Evolutionary conservation across 2,113 vertebrate species (phyloP).

Genomic region (Origma solitaria): DNA sequence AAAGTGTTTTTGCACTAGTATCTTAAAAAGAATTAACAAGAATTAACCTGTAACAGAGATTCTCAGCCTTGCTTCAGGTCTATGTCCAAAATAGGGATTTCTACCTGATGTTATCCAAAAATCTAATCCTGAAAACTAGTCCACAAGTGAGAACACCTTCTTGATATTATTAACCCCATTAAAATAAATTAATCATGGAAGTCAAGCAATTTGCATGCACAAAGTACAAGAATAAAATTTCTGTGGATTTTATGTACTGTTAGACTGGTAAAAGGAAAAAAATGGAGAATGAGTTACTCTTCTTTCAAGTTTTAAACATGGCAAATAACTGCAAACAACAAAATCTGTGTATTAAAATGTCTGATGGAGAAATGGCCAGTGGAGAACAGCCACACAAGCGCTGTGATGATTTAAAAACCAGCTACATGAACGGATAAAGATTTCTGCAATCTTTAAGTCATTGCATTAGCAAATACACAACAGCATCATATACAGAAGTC

Average conservation of each 20-base stretch:
- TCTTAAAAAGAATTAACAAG: neutral
- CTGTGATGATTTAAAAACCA: neutral
- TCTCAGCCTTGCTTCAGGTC: neutral
- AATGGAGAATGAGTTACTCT: neutral
- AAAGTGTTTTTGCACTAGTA: neutral
- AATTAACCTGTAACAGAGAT: neutral
- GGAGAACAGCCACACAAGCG: neutral
- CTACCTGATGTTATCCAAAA: neutral
- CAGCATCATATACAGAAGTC: neutral
- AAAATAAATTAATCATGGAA: neutral
- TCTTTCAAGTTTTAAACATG: neutral
- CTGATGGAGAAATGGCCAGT: slow-evolving; percentile 3
- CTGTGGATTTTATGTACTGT: neutral
- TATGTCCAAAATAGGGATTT: neutral
- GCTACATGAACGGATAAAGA: neutral
- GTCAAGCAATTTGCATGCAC: neutral
- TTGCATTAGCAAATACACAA: neutral
- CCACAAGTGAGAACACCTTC: neutral
- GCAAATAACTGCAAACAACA: neutral
- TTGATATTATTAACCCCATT: neutral
- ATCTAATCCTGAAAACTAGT: neutral
- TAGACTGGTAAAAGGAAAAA: neutral
- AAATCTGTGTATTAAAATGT: slow-evolving; percentile 25
- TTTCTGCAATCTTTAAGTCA: neutral
- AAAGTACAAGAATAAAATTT: neutral